phyloP scores from a whole-genome alignment of 1,140 invertebrate species.

The Campoletis sonorensis region DNA sequence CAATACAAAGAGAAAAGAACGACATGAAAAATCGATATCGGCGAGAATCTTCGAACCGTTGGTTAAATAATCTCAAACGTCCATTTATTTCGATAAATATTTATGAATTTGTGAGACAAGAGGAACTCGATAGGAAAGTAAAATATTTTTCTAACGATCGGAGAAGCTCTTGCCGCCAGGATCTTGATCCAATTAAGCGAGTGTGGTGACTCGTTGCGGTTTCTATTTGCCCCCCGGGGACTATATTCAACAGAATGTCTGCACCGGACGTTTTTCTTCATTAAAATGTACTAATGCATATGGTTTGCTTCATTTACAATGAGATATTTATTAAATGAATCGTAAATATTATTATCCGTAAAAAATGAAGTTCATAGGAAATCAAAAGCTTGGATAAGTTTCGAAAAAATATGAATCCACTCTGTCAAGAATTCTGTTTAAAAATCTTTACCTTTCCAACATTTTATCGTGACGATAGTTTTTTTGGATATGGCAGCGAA shows the following conservation, averaged over 20 bases:
- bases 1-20: too few relatives aligned
- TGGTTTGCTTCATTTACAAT: too few relatives aligned
- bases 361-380: too few relatives aligned
- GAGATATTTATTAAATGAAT: too few relatives aligned
- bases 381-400: too few relatives aligned
- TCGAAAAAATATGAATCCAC: too few relatives aligned
- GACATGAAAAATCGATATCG: too few relatives aligned
- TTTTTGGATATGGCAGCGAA: too few relatives aligned
- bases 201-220: slow-evolving; percentile 25
- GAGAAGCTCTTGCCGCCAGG: slow-evolving; percentile 16
- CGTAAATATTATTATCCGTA: too few relatives aligned
- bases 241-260: background rate
- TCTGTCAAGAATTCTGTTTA: too few relatives aligned
- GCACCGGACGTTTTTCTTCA: slow-evolving; percentile 9
- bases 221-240: slow-evolving; percentile 39
- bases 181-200: slow-evolving; percentile 39
- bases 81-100: slow-evolving; percentile 4
- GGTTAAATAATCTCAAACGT: background rate
- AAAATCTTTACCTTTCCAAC: too few relatives aligned
- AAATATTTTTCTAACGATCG: slow-evolving; percentile 43
- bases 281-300: background rate
- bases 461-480: too few relatives aligned
- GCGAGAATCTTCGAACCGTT: background rate
- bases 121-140: slow-evolving; percentile 39
- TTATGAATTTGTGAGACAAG: background rate